These are phyloP conservation scores for Galagoides demidoff DNA, from an alignment of 2,797 vertebrate genomes.

Conservation along the genomic window DNA sequence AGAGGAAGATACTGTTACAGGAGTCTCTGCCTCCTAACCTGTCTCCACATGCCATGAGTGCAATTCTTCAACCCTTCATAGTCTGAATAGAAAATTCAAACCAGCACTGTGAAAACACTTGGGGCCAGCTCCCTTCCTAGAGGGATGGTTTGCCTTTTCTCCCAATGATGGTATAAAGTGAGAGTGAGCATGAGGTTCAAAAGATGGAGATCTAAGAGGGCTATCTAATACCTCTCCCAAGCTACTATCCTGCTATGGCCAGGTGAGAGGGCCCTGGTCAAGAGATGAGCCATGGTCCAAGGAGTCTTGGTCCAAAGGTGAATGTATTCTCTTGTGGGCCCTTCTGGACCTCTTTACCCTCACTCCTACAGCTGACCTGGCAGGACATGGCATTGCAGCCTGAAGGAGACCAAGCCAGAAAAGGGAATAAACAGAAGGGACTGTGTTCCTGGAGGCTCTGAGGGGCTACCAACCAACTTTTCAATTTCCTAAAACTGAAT, in stretches of 20 bases:
- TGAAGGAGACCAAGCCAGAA: not conserved
- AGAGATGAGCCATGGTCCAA: not conserved
- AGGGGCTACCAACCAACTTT: not conserved
- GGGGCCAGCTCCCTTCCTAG: not conserved
- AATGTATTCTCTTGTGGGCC: accelerated
- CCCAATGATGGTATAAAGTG: not conserved
- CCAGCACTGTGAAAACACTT: not conserved
- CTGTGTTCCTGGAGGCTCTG: not conserved
- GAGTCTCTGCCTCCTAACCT: not conserved
- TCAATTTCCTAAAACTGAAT: not conserved
- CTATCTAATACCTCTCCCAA: not conserved
- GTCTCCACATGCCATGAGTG: accelerated
- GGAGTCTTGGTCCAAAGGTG: not conserved
- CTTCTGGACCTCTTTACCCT: not conserved
- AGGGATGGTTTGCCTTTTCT: not conserved
- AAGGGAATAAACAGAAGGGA: not conserved
- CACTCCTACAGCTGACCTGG: not conserved
- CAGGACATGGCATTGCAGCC: not conserved
- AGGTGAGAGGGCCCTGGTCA: not conserved
- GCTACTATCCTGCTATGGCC: not conserved
- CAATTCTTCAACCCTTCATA: not conserved
- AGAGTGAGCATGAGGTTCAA: not conserved
- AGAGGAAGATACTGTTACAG: not conserved
- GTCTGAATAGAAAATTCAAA: not conserved
- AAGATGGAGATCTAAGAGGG: not conserved